Evolutionary conservation across 1,140 invertebrate genomes (phyloP).

Genomic region (Chionoecetes opilio): DNA sequence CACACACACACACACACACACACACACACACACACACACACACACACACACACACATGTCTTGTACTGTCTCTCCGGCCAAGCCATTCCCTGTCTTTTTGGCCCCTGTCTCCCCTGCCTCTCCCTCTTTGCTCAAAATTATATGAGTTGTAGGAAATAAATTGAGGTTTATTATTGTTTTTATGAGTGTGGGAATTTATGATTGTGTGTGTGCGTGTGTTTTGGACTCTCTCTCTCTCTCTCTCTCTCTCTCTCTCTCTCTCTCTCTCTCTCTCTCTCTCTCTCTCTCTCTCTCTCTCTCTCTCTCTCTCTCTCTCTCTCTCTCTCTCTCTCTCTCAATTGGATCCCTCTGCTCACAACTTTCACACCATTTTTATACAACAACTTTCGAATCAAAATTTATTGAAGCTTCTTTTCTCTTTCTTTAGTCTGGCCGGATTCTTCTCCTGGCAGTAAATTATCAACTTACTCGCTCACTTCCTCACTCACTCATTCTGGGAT

Average conservation of each 20-base stretch:
- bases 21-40: no score
- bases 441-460: conserved; percentile 21
- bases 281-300: not conserved
- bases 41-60: no score
- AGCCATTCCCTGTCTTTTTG: not conserved
- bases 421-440: conserved; percentile 14
- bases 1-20: no score
- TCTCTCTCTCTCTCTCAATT: conserved; percentile 40
- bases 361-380: conserved; percentile 21
- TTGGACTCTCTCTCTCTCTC: not conserved
- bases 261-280: not conserved
- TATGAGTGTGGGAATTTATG: not conserved
- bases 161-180: not conserved
- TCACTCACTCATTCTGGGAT: conserved; percentile 13
- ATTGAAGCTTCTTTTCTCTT: not conserved
- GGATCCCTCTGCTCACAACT: conserved; percentile 25
- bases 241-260: not conserved
- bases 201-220: conserved; percentile 2
- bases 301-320: not conserved
- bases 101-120: not conserved
- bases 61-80: not conserved
- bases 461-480: conserved; percentile 14
- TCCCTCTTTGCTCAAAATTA: not conserved
- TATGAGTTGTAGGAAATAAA: not conserved
- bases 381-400: conserved; percentile 30